A percentile compares a stretch with the other conserved stretches of the same genome.
Conservation (phyloP, 2,888 invertebrate genomes). For the Agrypnus murinus region DNA sequence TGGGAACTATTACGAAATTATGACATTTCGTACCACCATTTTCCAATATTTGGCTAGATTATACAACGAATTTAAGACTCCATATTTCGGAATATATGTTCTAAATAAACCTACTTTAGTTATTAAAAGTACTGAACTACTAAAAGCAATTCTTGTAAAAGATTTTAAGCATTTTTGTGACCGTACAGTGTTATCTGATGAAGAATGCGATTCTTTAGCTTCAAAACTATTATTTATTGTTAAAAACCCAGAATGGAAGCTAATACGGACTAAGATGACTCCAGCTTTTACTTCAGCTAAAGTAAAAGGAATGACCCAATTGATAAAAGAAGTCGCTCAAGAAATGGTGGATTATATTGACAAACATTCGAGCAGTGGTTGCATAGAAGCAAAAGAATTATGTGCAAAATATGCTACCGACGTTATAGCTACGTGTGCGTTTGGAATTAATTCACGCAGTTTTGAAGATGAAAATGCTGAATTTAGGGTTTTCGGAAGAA, state of each 20-base stretch:
- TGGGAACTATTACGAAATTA: conserved; percentile 66
- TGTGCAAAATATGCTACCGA: conserved; percentile 70
- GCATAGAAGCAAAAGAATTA: conserved; percentile 65
- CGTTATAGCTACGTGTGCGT: conserved; percentile 70
- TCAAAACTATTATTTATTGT: conserved; percentile 68
- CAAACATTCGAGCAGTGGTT: conserved; percentile 60
- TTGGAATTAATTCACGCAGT: conserved; percentile 69
- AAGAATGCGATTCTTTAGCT: conserved; percentile 67
- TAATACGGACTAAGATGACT: conserved; percentile 71
- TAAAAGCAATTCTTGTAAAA: conserved; percentile 69
- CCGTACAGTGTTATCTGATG: conserved; percentile 69
- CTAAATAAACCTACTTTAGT: conserved; percentile 70
- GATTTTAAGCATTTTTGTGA: conserved; percentile 71
- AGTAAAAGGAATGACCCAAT: conserved; percentile 71
- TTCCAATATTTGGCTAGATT: conserved; percentile 60
- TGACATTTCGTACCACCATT: conserved; percentile 60
- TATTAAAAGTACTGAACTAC: conserved; percentile 69
- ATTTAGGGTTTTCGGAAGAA: conserved; percentile 66
- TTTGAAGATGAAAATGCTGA: conserved; percentile 66
- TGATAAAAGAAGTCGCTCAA: conserved; percentile 68
- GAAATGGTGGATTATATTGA: conserved; percentile 64
- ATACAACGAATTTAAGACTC: conserved; percentile 60
- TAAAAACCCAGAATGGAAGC: conserved; percentile 72
- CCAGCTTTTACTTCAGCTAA: conserved; percentile 74
- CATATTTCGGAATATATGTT: conserved; percentile 70